Conservation (phyloP, 2,797 vertebrate genomes). For the Spinus pinus region DNA sequence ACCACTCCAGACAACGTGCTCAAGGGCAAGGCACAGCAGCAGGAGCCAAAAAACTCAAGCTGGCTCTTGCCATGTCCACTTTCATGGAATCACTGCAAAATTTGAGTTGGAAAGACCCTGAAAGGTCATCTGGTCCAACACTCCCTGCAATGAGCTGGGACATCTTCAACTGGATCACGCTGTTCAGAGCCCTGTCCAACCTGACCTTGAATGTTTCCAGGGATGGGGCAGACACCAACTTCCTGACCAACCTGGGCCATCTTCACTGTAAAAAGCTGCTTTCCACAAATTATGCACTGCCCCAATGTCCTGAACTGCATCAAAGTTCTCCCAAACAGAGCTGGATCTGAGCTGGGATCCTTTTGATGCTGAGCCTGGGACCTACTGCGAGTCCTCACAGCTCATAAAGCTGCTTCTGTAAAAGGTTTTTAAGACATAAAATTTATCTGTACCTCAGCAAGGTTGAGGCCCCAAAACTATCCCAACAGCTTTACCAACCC, state of each 20-base stretch:
- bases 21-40: neutral
- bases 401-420: neutral
- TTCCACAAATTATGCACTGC: neutral
- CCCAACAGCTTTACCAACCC: neutral
- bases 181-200: neutral
- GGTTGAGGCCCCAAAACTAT: neutral
- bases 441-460: neutral
- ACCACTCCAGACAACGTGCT: neutral
- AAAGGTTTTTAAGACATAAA: neutral
- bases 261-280: neutral
- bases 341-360: neutral
- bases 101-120: accelerated
- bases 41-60: neutral
- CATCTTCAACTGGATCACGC: neutral
- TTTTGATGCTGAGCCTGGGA: neutral
- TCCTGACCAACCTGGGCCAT: neutral
- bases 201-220: neutral
- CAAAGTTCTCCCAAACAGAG: neutral
- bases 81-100: neutral
- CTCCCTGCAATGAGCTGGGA: neutral
- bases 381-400: accelerated
- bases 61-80: neutral
- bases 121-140: neutral
- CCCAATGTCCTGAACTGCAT: neutral
- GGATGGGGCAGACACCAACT: neutral